Evolutionary conservation across 2,113 vertebrate species (phyloP).

Genomic region (Oncorhynchus gorbuscha): DNA sequence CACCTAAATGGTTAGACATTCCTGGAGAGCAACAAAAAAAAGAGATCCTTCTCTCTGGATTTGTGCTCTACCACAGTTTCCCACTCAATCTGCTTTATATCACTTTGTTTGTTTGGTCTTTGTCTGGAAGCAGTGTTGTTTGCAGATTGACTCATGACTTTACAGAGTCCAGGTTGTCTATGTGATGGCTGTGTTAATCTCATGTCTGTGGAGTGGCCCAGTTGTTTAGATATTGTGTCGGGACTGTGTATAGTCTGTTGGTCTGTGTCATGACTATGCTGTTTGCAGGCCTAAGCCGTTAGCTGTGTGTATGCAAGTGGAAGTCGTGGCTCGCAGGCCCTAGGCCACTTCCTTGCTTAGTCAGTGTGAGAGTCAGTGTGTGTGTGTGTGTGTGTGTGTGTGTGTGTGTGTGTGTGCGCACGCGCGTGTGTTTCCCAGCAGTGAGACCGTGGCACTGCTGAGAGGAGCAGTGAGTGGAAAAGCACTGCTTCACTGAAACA

Average conservation of each 20-base stretch:
- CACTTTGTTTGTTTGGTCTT: neutral
- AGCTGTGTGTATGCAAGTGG: slow-evolving; percentile 33
- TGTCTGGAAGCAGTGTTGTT: neutral
- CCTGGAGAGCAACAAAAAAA: neutral
- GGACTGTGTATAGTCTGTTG: slow-evolving; percentile 4
- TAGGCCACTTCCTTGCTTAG: slow-evolving; percentile 74
- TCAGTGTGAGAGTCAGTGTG: slow-evolving; percentile 62
- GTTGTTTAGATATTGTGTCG: slow-evolving; percentile 23
- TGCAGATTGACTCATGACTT: slow-evolving; percentile 23
- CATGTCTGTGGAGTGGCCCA: slow-evolving; percentile 42
- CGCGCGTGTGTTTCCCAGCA: slow-evolving; percentile 61
- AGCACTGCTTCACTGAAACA: slow-evolving; percentile 67
- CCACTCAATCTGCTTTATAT: neutral
- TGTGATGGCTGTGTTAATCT: neutral
- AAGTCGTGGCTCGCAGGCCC: slow-evolving; percentile 45
- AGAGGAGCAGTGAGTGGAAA: slow-evolving; percentile 24
- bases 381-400: too few species aligned
- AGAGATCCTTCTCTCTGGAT: neutral
- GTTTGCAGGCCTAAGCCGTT: too few species aligned
- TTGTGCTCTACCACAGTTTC: neutral
- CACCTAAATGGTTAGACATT: too few species aligned
- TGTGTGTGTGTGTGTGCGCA: too few species aligned
- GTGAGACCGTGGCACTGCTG: slow-evolving; percentile 41
- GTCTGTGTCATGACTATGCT: slow-evolving; percentile 14
- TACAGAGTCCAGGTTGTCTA: neutral